These are phyloP conservation scores for Antheraea yamamai DNA, from an alignment of 2,888 invertebrate genomes.

Conservation along the genomic window DNA sequence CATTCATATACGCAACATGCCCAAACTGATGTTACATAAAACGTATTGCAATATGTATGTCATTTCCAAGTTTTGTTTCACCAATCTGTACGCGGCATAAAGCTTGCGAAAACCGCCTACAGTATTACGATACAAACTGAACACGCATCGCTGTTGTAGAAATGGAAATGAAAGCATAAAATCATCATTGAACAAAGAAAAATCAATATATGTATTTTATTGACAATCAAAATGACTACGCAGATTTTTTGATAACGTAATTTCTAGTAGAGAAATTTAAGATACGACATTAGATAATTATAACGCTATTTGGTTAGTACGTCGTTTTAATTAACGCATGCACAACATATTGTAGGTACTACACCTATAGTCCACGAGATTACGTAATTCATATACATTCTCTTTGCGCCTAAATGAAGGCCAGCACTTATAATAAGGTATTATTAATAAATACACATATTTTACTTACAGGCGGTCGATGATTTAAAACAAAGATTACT, in stretches of 20 bases:
- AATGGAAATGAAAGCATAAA: too few species aligned
- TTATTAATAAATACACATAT: background rate
- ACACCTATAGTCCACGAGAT: background rate
- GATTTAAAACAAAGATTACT: slow-evolving; percentile 83
- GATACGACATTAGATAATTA: background rate
- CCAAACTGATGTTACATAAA: too few species aligned
- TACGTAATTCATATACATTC: background rate
- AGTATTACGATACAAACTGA: too few species aligned
- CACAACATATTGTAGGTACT: background rate
- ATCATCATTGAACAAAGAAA: too few species aligned
- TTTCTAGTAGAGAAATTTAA: background rate
- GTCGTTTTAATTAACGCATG: background rate
- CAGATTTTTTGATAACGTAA: background rate
- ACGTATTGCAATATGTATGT: too few species aligned
- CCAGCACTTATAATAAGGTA: background rate
- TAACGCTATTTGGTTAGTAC: background rate
- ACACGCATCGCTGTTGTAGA: too few species aligned
- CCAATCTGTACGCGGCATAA: too few species aligned
- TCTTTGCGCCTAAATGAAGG: background rate
- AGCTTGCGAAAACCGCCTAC: too few species aligned
- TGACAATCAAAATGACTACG: background rate
- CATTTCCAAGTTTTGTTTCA: too few species aligned
- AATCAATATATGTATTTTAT: too few species aligned
- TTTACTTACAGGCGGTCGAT: slow-evolving; percentile 68
- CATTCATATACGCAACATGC: too few species aligned